These are phyloP conservation scores for Mythimna lalbum DNA, from an alignment of 2,888 invertebrate genomes.

Conservation along the genomic window DNA sequence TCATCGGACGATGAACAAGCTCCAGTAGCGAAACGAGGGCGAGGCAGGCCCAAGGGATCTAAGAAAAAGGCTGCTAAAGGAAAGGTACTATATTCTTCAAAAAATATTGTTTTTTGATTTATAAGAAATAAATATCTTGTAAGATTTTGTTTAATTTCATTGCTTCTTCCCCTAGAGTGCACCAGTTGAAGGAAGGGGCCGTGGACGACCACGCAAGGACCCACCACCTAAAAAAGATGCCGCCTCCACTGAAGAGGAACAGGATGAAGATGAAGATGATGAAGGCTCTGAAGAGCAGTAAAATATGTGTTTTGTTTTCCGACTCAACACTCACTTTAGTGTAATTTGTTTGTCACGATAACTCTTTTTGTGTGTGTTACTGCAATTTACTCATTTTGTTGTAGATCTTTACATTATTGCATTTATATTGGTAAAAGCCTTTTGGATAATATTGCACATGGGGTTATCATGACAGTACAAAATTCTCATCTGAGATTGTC, in stretches of 20 bases:
- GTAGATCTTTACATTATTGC: constrained; percentile 69
- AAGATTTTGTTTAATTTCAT: neutral
- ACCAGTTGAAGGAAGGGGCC: constrained; percentile 84
- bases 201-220: constrained; percentile 88
- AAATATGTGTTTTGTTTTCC: constrained; percentile 75
- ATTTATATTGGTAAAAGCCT: constrained; percentile 50
- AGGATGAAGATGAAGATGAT: constrained; percentile 88
- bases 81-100: constrained; percentile 75
- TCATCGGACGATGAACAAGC: constrained; percentile 90
- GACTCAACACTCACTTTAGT: constrained; percentile 82
- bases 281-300: constrained; percentile 89
- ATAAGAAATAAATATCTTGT: neutral
- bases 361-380: constrained; percentile 75
- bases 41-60: constrained; percentile 90
- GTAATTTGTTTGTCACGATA: constrained; percentile 88
- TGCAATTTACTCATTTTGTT: constrained; percentile 71
- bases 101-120: neutral
- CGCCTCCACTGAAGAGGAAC: constrained; percentile 87
- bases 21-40: constrained; percentile 89
- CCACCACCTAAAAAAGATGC: constrained; percentile 88
- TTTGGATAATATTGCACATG: constrained; percentile 64
- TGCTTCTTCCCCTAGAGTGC: constrained; percentile 73
- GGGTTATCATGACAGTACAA: constrained; percentile 86
- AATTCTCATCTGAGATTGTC: constrained; percentile 82
- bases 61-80: constrained; percentile 89